Evolutionary conservation across 2,113 vertebrate species (phyloP).

Genomic region (Rhinolophus sinicus): DNA sequence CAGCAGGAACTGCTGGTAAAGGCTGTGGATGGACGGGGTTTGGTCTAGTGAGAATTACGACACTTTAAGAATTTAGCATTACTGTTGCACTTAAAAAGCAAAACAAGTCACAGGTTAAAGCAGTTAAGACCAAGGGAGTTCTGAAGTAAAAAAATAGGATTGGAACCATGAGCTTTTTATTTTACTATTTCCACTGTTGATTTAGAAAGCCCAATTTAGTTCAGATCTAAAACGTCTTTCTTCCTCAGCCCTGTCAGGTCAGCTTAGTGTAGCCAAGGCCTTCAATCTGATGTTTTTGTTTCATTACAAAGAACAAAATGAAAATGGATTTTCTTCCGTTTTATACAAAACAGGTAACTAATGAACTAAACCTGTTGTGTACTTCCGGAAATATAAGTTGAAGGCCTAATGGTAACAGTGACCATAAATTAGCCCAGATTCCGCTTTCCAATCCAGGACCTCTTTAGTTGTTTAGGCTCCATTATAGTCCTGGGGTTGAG

Average conservation of each 20-base stretch:
- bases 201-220: background rate
- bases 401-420: background rate
- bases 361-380: background rate
- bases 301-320: background rate
- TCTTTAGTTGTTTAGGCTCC: background rate
- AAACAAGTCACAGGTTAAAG: background rate
- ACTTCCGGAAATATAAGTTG: conserved; percentile 26
- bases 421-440: background rate
- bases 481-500: background rate
- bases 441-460: background rate
- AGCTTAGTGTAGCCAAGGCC: background rate
- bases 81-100: background rate
- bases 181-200: background rate
- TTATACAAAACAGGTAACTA: background rate
- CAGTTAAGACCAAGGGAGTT: background rate
- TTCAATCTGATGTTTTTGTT: background rate
- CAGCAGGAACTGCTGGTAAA: conserved; percentile 98
- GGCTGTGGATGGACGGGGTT: background rate
- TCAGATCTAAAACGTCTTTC: background rate
- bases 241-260: background rate
- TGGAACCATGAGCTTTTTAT: background rate
- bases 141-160: background rate
- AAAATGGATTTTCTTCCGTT: background rate
- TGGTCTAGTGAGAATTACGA: background rate
- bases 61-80: background rate